Percentiles rank a stretch among this genome's conserved stretches.
Evolutionary conservation across 2,797 vertebrate genomes (phyloP).

Genomic region (Centroberyx gerrardi): DNA sequence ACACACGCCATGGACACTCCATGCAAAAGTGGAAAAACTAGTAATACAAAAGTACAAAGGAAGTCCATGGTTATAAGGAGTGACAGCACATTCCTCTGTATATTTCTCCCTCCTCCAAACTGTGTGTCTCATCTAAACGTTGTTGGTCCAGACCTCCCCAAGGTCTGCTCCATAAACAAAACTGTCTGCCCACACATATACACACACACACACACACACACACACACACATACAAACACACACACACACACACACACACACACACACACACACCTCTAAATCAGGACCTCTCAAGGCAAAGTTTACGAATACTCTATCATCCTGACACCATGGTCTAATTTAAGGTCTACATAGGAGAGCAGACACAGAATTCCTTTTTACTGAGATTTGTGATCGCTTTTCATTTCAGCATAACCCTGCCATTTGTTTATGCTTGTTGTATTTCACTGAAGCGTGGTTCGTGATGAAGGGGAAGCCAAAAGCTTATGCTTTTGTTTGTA

Average conservation of each 20-base stretch:
- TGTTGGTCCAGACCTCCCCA: constrained; percentile 54
- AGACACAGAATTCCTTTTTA: constrained; percentile 3
- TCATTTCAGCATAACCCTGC: neutral
- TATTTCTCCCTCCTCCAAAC: constrained; percentile 22
- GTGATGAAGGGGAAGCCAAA: constrained; percentile 15
- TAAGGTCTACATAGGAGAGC: constrained; percentile 30
- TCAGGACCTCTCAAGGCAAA: constrained; percentile 33
- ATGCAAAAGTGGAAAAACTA: neutral
- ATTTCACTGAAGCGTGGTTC: constrained; percentile 22
- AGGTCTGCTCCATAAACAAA: constrained; percentile 57
- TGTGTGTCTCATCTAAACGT: constrained; percentile 30
- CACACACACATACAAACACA: constrained; percentile 4
- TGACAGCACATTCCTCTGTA: constrained; percentile 44
- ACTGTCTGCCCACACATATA: constrained; percentile 13
- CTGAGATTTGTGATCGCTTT: constrained; percentile 23
- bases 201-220: constrained; percentile 7
- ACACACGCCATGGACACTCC: neutral
- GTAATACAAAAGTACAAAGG: neutral
- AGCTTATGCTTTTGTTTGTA: neutral
- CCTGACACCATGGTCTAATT: constrained; percentile 39
- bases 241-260: constrained; percentile 9
- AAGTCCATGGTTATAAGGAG: constrained; percentile 7
- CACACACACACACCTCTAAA: constrained; percentile 20
- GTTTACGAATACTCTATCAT: constrained; percentile 48
- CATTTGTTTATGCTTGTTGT: constrained; percentile 38